These are phyloP conservation scores for Spicauda simplicius DNA, from an alignment of 2,888 invertebrate species.

Conservation along the genomic window DNA sequence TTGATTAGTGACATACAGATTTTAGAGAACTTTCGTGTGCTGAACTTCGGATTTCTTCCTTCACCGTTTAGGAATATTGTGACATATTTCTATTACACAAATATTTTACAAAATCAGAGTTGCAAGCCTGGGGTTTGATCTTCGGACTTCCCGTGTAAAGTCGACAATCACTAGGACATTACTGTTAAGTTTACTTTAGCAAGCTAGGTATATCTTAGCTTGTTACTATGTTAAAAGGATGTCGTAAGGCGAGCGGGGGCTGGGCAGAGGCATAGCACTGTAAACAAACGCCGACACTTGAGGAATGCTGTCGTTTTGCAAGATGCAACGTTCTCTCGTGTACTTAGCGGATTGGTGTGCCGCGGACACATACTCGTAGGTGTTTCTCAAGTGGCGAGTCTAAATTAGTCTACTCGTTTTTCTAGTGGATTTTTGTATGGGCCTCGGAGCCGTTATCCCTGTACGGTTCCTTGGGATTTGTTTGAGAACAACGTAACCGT, in stretches of 20 bases:
- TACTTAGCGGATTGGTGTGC: conserved; percentile 7
- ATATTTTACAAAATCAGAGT: too few relatives aligned
- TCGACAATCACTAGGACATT: too few relatives aligned
- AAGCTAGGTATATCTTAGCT: too few relatives aligned
- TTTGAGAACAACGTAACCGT: neutral
- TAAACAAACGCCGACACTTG: conserved; percentile 43
- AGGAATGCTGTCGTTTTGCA: conserved; percentile 49
- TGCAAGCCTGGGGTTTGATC: too few relatives aligned
- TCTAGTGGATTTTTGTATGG: neutral
- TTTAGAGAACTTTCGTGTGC: too few relatives aligned
- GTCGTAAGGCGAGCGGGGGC: conserved; percentile 31
- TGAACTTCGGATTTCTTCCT: too few relatives aligned
- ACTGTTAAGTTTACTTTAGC: too few relatives aligned
- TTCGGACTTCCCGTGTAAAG: too few relatives aligned
- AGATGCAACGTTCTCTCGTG: conserved; percentile 17
- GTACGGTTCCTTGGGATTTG: neutral
- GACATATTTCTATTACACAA: too few relatives aligned
- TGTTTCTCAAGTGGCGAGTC: neutral
- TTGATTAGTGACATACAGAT: too few relatives aligned
- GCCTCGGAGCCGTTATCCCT: neutral
- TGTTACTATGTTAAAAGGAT: neutral
- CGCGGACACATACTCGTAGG: neutral
- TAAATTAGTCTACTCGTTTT: conserved; percentile 4
- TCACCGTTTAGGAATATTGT: too few relatives aligned
- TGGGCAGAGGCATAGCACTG: conserved; percentile 8